Evolutionary conservation across 2,888 invertebrate species (phyloP).

Genomic region (Corbicula japonica): DNA sequence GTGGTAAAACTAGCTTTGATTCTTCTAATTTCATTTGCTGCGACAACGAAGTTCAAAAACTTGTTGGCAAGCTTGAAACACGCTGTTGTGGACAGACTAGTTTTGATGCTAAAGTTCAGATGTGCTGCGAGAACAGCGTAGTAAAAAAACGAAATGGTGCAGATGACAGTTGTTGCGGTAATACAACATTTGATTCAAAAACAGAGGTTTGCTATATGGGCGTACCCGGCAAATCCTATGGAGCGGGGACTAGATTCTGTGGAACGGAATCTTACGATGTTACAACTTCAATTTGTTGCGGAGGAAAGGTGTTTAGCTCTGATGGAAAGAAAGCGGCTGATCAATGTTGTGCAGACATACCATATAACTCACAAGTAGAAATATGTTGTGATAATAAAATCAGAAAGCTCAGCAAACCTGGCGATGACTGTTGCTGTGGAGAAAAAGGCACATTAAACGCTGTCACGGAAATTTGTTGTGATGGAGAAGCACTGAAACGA

Average conservation of each 20-base stretch:
- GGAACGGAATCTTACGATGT: constrained; percentile 37
- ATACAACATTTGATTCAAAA: constrained; percentile 55
- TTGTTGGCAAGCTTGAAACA: constrained; percentile 43
- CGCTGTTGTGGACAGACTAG: constrained; percentile 53
- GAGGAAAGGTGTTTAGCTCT: constrained; percentile 33
- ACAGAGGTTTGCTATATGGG: constrained; percentile 51
- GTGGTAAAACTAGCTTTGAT: constrained; percentile 57
- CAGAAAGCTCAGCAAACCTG: constrained; percentile 17
- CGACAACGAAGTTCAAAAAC: constrained; percentile 46
- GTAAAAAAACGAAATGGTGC: constrained; percentile 29
- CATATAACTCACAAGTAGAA: constrained; percentile 33
- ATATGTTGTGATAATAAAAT: constrained; percentile 58
- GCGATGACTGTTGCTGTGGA: constrained; percentile 62
- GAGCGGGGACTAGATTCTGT: constrained; percentile 52
- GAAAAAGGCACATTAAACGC: constrained; percentile 45
- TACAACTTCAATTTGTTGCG: constrained; percentile 45
- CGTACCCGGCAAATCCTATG: constrained; percentile 41
- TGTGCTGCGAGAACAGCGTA: constrained; percentile 45
- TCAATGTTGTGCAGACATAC: constrained; percentile 35
- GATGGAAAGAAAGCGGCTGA: constrained; percentile 35
- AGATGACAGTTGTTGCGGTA: constrained; percentile 51
- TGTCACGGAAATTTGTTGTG: constrained; percentile 46
- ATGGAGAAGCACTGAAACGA: constrained; percentile 43
- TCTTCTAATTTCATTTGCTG: constrained; percentile 56
- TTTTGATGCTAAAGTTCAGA: constrained; percentile 33